Percentiles rank a stretch among this genome's conserved stretches.
Evolutionary conservation across 2,113 vertebrate genomes (phyloP).

Genomic region (Colistium nudipinnis): DNA sequence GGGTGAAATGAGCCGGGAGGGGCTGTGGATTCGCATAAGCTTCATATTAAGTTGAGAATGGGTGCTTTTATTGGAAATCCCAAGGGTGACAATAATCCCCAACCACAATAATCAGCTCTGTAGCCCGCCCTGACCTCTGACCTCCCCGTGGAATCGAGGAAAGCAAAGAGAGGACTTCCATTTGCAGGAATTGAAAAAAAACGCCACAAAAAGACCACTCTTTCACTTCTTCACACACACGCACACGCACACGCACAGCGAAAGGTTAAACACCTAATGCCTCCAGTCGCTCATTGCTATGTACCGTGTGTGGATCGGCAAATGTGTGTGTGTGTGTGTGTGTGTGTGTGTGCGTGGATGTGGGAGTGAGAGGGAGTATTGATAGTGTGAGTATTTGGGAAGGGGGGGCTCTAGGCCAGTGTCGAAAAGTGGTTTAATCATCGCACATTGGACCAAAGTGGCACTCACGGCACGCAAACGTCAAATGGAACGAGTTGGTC

Average conservation of each 20-base stretch:
- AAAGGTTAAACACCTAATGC: conserved; percentile 60
- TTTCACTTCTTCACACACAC: conserved; percentile 15
- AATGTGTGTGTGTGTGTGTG: neutral
- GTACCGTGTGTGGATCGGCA: conserved; percentile 31
- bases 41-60: neutral
- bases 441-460: conserved; percentile 62
- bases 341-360: conserved; percentile 25
- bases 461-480: conserved; percentile 75
- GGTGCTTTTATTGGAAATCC: conserved; percentile 23
- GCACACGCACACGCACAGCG: conserved; percentile 18
- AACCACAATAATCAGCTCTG: conserved; percentile 38
- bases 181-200: conserved; percentile 9
- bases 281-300: conserved; percentile 61
- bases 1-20: conserved; percentile 1
- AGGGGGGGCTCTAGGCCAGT: conserved; percentile 52
- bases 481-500: conserved; percentile 67
- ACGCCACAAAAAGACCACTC: conserved; percentile 16
- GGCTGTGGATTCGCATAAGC: neutral
- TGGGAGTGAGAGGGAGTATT: conserved; percentile 30
- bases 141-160: neutral
- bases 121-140: conserved; percentile 28
- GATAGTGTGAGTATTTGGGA: neutral
- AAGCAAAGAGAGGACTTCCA: conserved; percentile 18
- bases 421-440: conserved; percentile 73
- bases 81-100: conserved; percentile 26